Evolutionary conservation across 2,113 vertebrate species (phyloP).

Genomic region (Heliornis fulica): DNA sequence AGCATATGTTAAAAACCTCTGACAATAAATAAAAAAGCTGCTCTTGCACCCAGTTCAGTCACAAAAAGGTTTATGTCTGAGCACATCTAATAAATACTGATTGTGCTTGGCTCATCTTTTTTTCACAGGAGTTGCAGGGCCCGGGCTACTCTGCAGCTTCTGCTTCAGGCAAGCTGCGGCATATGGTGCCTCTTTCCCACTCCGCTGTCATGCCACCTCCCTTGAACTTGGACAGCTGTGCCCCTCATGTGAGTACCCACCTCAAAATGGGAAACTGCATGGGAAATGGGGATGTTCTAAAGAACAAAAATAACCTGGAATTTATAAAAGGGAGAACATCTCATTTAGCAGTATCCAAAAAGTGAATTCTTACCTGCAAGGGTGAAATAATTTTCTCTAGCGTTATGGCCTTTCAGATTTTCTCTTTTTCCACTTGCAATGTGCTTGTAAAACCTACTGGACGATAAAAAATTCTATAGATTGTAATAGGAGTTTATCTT

Average conservation of each 20-base stretch:
- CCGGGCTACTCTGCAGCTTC: constrained; percentile 53
- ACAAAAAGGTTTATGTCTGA: neutral
- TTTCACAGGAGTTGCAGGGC: constrained; percentile 79
- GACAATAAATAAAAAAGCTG: neutral
- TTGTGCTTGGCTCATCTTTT: neutral
- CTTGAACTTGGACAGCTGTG: constrained; percentile 28
- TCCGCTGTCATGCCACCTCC: constrained; percentile 11
- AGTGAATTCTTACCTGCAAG: neutral
- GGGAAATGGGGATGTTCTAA: neutral
- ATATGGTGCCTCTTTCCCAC: neutral
- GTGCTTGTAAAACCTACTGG: neutral
- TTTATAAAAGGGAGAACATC: neutral
- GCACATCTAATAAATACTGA: too few species aligned
- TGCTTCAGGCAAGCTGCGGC: constrained; percentile 15
- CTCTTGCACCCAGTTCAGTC: neutral
- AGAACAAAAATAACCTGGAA: neutral
- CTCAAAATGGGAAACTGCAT: neutral
- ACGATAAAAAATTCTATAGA: neutral
- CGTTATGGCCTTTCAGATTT: neutral
- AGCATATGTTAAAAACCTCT: neutral
- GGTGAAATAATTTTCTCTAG: neutral
- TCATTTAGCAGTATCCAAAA: neutral
- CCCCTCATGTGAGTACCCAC: constrained; percentile 43
- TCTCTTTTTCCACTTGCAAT: accelerated
- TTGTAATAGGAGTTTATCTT: neutral